phyloP scores from a whole-genome alignment of 2,888 invertebrate species.

The Caenorhabditis japonica region DNA sequence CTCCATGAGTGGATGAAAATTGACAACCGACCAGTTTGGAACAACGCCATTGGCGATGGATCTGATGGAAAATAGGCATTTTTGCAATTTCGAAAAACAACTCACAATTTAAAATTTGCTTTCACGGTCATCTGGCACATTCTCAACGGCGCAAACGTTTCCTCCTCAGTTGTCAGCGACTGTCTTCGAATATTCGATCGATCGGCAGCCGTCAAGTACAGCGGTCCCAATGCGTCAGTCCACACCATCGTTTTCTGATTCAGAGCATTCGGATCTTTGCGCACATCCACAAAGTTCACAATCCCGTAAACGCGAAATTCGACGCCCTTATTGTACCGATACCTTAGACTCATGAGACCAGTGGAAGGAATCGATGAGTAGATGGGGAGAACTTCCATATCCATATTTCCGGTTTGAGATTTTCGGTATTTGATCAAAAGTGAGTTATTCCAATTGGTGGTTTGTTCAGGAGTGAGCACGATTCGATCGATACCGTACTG shows the following conservation, averaged over 20 bases:
- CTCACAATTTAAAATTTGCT: slow-evolving; percentile 25
- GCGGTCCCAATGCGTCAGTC: slow-evolving; percentile 42
- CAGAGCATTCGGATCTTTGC: neutral
- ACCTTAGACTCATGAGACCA: slow-evolving; percentile 31
- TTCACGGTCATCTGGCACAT: slow-evolving; percentile 28
- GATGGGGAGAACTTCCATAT: slow-evolving; percentile 16
- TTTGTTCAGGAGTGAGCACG: neutral
- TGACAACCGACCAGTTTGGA: slow-evolving; percentile 20
- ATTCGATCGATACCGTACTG: slow-evolving; percentile 27
- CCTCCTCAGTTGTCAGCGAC: neutral
- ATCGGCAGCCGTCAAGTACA: slow-evolving; percentile 14
- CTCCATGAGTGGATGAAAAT: slow-evolving; percentile 27
- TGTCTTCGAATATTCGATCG: slow-evolving; percentile 26
- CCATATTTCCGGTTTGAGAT: neutral
- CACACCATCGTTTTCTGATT: slow-evolving; percentile 20
- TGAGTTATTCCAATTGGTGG: slow-evolving; percentile 1
- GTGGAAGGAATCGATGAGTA: slow-evolving; percentile 19
- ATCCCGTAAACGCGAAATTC: slow-evolving; percentile 27
- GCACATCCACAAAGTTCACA: slow-evolving; percentile 25
- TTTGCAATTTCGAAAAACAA: neutral
- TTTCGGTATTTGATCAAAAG: slow-evolving; percentile 26
- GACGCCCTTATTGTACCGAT: slow-evolving; percentile 25
- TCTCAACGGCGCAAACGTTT: slow-evolving; percentile 22
- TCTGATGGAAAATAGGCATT: slow-evolving; percentile 1
- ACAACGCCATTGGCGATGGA: slow-evolving; percentile 2